These are phyloP conservation scores for Columbina picui DNA, from an alignment of 2,113 vertebrate species.

Conservation along the genomic window DNA sequence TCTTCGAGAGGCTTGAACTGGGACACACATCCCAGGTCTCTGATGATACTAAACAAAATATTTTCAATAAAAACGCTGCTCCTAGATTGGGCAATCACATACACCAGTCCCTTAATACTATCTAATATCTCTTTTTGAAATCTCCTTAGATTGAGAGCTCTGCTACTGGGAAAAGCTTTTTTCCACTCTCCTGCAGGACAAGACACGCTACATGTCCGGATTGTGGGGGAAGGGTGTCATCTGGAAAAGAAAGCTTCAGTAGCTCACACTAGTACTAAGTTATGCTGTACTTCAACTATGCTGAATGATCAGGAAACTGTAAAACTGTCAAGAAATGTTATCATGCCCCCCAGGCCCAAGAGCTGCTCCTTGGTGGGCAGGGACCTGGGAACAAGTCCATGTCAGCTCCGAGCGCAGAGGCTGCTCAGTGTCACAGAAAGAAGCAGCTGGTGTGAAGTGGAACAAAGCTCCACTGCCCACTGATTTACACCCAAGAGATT, in stretches of 20 bases:
- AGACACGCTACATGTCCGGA: accelerated
- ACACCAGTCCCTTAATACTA: neutral
- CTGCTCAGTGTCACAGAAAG: neutral
- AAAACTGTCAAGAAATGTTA: neutral
- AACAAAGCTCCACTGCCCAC: neutral
- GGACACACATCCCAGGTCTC: neutral
- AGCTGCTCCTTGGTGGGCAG: accelerated
- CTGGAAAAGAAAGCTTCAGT: neutral
- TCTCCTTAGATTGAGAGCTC: neutral
- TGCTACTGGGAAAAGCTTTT: neutral
- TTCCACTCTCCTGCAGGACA: neutral
- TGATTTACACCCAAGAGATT: neutral
- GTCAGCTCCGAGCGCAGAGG: accelerated
- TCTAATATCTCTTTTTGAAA: neutral
- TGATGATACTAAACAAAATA: neutral
- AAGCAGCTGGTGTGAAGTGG: accelerated
- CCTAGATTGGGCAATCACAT: neutral
- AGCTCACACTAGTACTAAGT: neutral
- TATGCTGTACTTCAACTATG: neutral
- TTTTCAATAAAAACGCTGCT: neutral
- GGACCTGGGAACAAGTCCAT: neutral
- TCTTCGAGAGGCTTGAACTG: neutral
- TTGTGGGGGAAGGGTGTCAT: neutral
- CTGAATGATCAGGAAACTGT: neutral
- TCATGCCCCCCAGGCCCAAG: neutral